Conservation (phyloP, 2,113 vertebrate genomes). For the Rhodinocichla rosea region DNA sequence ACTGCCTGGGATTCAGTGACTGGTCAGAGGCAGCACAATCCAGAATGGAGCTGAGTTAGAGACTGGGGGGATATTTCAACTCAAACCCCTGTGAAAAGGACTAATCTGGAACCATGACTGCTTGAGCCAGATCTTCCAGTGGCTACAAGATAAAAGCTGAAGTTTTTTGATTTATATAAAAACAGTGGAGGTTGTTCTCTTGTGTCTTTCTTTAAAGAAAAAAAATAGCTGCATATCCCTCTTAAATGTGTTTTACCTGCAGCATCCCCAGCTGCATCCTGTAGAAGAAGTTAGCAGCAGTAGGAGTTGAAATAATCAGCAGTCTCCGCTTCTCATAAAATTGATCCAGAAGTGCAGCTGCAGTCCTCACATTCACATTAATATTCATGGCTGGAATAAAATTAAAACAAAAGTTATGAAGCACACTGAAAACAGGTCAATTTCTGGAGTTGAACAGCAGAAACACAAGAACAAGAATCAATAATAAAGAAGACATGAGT, state of each 20-base stretch:
- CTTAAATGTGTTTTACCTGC: conserved; percentile 79
- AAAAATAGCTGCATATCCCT: background rate
- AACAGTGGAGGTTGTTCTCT: background rate
- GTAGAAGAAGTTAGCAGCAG: conserved; percentile 93
- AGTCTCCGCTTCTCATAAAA: conserved; percentile 97
- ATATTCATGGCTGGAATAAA: conserved; percentile 90
- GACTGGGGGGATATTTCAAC: background rate
- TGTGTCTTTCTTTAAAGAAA: background rate
- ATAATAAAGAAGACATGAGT: background rate
- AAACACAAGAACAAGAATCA: background rate
- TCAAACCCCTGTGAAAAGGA: background rate
- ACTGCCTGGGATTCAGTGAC: background rate
- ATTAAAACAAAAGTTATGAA: background rate
- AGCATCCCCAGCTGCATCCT: conserved; percentile 92
- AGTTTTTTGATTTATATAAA: background rate
- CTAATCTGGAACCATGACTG: background rate
- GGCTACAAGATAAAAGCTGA: background rate
- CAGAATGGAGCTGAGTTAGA: background rate
- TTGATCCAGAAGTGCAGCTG: conserved; percentile 91
- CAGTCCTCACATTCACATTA: conserved; percentile 89
- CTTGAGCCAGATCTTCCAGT: background rate
- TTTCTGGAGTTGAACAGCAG: background rate
- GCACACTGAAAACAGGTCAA: background rate
- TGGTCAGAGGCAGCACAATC: background rate
- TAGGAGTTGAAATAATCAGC: conserved; percentile 92